These are phyloP conservation scores for Drusus annulatus DNA, from an alignment of 1,140 invertebrate species.

Conservation along the genomic window DNA sequence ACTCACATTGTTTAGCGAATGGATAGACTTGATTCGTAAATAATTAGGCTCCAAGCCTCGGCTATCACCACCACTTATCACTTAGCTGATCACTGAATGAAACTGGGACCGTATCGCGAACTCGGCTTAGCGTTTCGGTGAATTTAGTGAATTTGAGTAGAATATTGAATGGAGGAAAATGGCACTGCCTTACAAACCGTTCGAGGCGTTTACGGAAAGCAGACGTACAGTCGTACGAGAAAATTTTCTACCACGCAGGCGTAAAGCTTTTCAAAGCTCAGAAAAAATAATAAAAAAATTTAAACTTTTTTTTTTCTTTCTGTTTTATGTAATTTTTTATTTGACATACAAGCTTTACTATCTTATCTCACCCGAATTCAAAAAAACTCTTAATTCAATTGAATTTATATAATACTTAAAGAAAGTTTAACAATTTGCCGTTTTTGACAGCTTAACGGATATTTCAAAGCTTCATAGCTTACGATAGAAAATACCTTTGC, in stretches of 20 bases:
- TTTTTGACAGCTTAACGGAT: no score
- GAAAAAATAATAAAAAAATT: no score
- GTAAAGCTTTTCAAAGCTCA: conserved; percentile 9
- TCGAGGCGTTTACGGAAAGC: conserved; percentile 27
- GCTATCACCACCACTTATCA: neutral
- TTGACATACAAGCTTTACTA: no score
- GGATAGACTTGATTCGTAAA: neutral
- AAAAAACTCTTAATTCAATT: no score
- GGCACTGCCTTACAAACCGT: conserved; percentile 19
- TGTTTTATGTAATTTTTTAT: no score
- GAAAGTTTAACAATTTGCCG: no score
- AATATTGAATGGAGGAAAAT: conserved; percentile 28
- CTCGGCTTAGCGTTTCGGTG: neutral
- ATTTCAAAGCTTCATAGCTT: no score
- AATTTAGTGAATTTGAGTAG: conserved; percentile 4
- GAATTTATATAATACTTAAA: no score
- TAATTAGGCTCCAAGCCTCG: neutral
- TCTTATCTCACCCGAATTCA: no score
- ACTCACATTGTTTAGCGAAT: conserved; percentile 16
- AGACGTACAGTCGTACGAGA: conserved; percentile 15
- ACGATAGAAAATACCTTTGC: no score
- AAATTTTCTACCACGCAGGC: neutral
- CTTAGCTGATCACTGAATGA: neutral
- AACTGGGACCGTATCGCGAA: neutral
- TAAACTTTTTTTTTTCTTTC: no score